Evolutionary conservation across 2,113 vertebrate species (phyloP), one percentile per base, ranked within the genome.

Genomic region (Caretta caretta): DNA sequence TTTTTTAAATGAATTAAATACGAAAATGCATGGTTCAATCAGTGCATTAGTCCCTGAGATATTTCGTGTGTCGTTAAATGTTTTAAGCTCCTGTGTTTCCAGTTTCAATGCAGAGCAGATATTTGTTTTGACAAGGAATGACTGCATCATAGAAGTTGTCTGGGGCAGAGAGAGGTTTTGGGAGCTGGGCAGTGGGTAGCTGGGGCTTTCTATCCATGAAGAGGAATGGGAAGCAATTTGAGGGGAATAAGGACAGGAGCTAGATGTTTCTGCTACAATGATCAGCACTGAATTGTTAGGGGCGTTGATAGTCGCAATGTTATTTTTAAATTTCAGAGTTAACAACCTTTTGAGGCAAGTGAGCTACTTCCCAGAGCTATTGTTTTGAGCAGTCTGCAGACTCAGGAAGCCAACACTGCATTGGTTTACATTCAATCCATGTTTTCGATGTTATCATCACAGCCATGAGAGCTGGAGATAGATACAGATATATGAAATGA

Each of bases 401-500:
- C 78, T 84, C 4, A 35, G 31, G 75, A 75, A 42, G 69, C 76
- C 80, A 90, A 93, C 93, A 69, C 27, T 50, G 65, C 79, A 80
- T 65, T 84, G 92, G 24, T 81, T 84, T 93, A 78, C 14, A 27
- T 5, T 35, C n/a, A 69, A 69, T 94, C 81, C 80, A 8, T 84
- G 38, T 4, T 53, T 92, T 69, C 54, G 51, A 86, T 20, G 27
- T 62, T 94, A 49, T n/a, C 89, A 24, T 81, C 65, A 24, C 27
- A 78, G 56, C 56, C 84, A 59, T n/a, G 86, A 56, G 35, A 88
- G 59, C 84, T 82, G 42, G 78, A 94, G 82, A 6, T 83, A 80
- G 62, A n/a, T 35, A 69, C 16, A 69, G 31, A n/a, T 31, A 29
- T 65, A 53, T 87, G 76, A 95, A 95, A 81, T 81, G 93, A 92